Evolutionary conservation across 2,888 invertebrate species (phyloP), one percentile per base, ranked within the genome.

Genomic region (Baccha elongata): DNA sequence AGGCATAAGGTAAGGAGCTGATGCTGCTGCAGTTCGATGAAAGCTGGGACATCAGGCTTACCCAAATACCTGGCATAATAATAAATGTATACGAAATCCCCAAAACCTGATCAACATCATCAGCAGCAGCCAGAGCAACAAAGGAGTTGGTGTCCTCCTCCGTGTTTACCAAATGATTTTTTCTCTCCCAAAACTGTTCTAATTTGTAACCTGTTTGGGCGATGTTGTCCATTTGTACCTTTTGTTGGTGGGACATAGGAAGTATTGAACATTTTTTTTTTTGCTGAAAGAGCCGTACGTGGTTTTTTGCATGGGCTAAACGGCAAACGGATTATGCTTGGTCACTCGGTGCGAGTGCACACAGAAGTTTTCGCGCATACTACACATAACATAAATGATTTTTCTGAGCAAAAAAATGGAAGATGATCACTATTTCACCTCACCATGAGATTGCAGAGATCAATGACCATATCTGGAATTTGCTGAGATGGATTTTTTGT

Each of bases 401-500:
- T n/a, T n/a, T n/a, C 52, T 37, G 21, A 21, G 23, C 10, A 53
- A 35, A 29, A n/a, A 50, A n/a, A 11, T 23, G 23, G 8, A 10
- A 58, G 60, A 69, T 55, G 78, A 78, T 64, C 50, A 48, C 23
- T 15, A 11, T 5, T 37, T 55, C 10, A 23, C 26, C 11, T n/a
- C 17, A 3, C 13, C 4, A 19, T 10, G n/a, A 17, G 10, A 48
- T 55, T 23, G 11, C 37, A 17, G 58, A 44, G 80, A 81, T 81
- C 80, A 71, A 58, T 75, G 80, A 81, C 80, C 80, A 81, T 60
- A 65, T 21, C 58, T 17, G 75, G 80, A 81, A 75, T 81, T 75
- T 55, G 19, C 46, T n/a, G 52, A 13, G 6, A 40, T 15, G 23
- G 8, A 29, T 23, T 55, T 53, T 55, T 53, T 29, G 44, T 58